These are phyloP conservation scores for Thereva nobilitata DNA, from an alignment of 2,888 invertebrate species.

Conservation along the genomic window DNA sequence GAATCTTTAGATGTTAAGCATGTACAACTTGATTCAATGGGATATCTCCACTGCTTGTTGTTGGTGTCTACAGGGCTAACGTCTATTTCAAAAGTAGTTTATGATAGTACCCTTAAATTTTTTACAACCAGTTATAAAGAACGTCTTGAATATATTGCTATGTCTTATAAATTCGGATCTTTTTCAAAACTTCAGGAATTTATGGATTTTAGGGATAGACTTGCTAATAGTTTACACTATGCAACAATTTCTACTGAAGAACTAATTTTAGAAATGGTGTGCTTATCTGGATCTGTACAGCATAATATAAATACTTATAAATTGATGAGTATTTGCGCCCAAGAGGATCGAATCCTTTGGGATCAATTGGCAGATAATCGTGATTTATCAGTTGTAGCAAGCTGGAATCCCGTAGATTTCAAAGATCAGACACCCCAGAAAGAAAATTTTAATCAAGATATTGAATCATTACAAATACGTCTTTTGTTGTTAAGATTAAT, in stretches of 20 bases:
- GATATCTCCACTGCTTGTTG: conserved; percentile 79
- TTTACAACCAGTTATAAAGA: conserved; percentile 88
- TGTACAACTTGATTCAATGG: conserved; percentile 89
- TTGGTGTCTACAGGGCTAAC: conserved; percentile 74
- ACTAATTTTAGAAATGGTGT: conserved; percentile 70
- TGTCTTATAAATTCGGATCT: conserved; percentile 92
- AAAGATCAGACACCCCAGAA: conserved; percentile 46
- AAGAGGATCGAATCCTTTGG: conserved; percentile 66
- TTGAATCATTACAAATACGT: conserved; percentile 54
- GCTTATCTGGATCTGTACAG: conserved; percentile 54
- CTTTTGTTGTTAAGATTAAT: conserved; percentile 53
- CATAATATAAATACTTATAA: conserved; percentile 61
- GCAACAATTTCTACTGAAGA: conserved; percentile 68
- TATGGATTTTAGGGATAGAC: conserved; percentile 77
- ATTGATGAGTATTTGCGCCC: conserved; percentile 65
- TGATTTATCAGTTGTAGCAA: conserved; percentile 71
- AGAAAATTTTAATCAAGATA: conserved; percentile 55
- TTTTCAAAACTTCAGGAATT: conserved; percentile 92
- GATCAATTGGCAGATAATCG: conserved; percentile 72
- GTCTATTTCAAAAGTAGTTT: conserved; percentile 69
- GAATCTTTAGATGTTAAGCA: conserved; percentile 87
- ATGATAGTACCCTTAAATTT: conserved; percentile 79
- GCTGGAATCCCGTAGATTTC: conserved; percentile 67
- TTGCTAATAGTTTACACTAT: conserved; percentile 82
- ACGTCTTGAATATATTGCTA: conserved; percentile 87